Base-by-base conservation (phyloP, 2,797 vertebrate species). In the Cynodonichthys magdalenae region DNA sequence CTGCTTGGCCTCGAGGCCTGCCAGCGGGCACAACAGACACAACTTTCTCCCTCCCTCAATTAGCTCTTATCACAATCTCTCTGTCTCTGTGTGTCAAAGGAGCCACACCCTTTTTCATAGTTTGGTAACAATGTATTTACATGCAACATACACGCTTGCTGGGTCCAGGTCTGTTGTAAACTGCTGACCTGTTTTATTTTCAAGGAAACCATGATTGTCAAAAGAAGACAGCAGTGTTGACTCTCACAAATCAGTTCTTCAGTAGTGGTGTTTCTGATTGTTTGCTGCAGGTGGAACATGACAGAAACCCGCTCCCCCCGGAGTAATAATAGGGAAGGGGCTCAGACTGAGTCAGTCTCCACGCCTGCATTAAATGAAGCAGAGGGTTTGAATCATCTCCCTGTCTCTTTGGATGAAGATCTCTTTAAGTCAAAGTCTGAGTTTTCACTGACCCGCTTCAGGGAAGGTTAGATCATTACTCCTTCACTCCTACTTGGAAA, bases 331-430 rank as follows among this genome's bases (percentile, higher is more conserved):
- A 8, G 50, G 44, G 52, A 5, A 19, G 27, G 70, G 64, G 24
- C 53, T 74, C 69, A 67, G 56, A 70, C 44, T 45, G n/a, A 63
- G 51, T 28, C 42, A 69, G 63, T 9, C 60, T 55, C 66, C 56
- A 63, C 15, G 41, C 31, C 59, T 46, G 58, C 62, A 71, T 69
- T 74, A 83, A 86, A 79, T 71, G 59, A 80, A 83, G 68, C 66
- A 80, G 57, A 72, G 48, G 57, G 44, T 80, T 79, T 53, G 69
- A 83, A 76, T 83, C 70, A 79, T 84, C 48, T 54, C 18, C 60
- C 67, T 83, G 79, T 82, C 69, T 75, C 60, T 71, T 75, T 68
- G 54, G 59, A 81, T 82, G 68, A 71, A 53, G 27, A 70, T 73
- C 65, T 68, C 52, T 66, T 14, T 24, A 62, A 48, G 51, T 58